Percentiles rank a stretch among this genome's conserved stretches.
Evolutionary conservation across 2,113 vertebrate species (phyloP).

Genomic region (Rutilus rutilus): DNA sequence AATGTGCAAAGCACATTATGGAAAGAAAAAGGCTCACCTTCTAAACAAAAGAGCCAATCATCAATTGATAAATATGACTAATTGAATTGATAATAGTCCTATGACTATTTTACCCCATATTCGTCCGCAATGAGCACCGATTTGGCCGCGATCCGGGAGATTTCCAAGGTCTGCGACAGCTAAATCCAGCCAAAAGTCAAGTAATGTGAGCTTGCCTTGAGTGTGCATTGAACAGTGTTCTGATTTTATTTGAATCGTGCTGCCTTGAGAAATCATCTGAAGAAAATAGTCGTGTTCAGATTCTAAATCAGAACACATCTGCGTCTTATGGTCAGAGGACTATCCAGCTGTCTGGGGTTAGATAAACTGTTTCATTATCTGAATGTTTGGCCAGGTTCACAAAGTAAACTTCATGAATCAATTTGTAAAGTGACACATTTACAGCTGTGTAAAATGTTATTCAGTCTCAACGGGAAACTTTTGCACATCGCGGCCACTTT

Average conservation of each 20-base stretch:
- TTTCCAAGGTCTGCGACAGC: too few relatives aligned
- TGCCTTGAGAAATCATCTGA: neutral
- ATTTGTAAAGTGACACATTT: constrained; percentile 14
- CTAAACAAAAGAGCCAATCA: too few relatives aligned
- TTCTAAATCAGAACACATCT: neutral
- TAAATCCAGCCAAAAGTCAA: too few relatives aligned
- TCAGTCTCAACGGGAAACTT: neutral
- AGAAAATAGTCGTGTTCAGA: neutral
- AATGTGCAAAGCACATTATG: too few relatives aligned
- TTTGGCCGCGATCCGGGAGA: too few relatives aligned
- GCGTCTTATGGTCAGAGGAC: neutral
- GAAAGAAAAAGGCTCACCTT: too few relatives aligned
- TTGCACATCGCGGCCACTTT: constrained; percentile 1
- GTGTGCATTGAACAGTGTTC: neutral
- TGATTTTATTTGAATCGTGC: neutral
- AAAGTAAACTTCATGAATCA: constrained; percentile 12
- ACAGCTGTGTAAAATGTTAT: neutral
- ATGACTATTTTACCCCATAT: too few relatives aligned
- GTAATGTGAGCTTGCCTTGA: too few relatives aligned
- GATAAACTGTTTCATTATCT: neutral
- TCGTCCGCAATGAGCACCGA: too few relatives aligned
- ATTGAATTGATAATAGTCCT: too few relatives aligned
- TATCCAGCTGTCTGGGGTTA: constrained; percentile 3
- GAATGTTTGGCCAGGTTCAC: neutral
- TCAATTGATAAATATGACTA: too few relatives aligned